Base-by-base conservation (phyloP, 2,797 vertebrate species). In the Gallinago stenura region DNA sequence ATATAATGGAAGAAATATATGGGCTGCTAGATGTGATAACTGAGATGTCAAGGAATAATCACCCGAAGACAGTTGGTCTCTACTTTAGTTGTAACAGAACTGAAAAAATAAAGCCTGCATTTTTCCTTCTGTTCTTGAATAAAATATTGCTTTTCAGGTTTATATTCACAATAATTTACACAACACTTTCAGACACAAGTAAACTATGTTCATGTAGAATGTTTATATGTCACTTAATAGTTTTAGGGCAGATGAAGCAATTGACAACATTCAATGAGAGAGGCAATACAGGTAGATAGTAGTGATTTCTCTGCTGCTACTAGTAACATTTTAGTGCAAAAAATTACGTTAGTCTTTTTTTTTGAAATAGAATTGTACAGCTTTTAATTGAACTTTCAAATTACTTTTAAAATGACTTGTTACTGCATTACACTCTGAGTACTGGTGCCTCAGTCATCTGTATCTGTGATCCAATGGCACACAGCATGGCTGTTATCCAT, bases 21-120 rank as follows among this genome's bases (percentile, higher is more conserved):
- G 48, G 71, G 10, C 30, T 89, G 20, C 30, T 87, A 64, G 57
- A 76, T 88, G 15, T 73, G 57, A 87, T 66, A 78, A 94, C 61
- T 90, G 86, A 95, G 68, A 91, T 86, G 54, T 62, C 48, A 75
- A 54, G 35, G n/a, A 75, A 88, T 80, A 95, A 95, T 87, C 48
- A 10, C 41, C 33, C 90, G 25, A 90, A 91, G 35, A 69, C 35
- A 87, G 18, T 15, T 87, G 33, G 19, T 43, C 8, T 94, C 12
- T 21, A 53, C n/a, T 51, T 93, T 86, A 50, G 39, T n/a, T 58
- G 24, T 77, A 73, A 56, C 25, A 87, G 46, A 93, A 28, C 3
- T 58, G 35, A 81, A 72, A 90, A 65, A 60, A 54, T 16, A 45
- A 87, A 68, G 39, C 20, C 30, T 56, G 16, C 58, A 17, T 61